Percentiles rank a stretch among this genome's conserved stretches.
phyloP scores from a whole-genome alignment of 2,797 vertebrate genomes.

The Sebastes steindachneri region DNA sequence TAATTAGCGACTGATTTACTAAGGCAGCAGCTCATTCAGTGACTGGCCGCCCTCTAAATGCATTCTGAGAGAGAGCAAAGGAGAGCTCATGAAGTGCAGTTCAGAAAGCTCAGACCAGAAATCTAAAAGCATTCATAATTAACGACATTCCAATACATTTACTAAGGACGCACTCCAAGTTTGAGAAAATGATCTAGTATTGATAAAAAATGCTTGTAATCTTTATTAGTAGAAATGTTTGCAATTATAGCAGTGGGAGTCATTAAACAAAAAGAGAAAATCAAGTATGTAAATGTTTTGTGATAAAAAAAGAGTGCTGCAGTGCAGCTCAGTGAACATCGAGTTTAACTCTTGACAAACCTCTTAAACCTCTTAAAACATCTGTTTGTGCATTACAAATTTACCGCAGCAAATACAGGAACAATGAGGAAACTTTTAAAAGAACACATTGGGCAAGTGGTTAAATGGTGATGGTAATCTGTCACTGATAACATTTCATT shows the following conservation, averaged over 20 bases:
- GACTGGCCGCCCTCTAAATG: constrained; percentile 13
- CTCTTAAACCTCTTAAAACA: background rate
- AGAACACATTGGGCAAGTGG: too few species aligned
- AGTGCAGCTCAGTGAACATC: background rate
- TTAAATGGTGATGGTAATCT: background rate
- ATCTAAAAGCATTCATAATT: background rate
- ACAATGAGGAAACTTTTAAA: background rate
- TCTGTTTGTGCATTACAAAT: background rate
- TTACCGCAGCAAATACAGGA: background rate
- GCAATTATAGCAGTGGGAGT: background rate
- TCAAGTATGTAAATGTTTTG: background rate
- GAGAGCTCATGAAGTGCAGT: background rate
- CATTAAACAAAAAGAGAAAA: background rate
- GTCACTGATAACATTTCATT: too few species aligned
- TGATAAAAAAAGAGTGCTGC: background rate
- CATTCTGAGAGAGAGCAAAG: background rate
- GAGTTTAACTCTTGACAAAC: background rate
- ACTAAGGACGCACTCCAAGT: background rate
- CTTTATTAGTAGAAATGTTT: background rate
- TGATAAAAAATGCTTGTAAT: background rate
- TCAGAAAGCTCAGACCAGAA: constrained; percentile 4
- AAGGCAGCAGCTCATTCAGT: constrained; percentile 31
- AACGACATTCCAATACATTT: background rate
- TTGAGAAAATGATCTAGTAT: background rate
- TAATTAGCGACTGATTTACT: constrained; percentile 42